Conservation (phyloP, 2,113 vertebrate genomes). For the Gobiocypris rarus region DNA sequence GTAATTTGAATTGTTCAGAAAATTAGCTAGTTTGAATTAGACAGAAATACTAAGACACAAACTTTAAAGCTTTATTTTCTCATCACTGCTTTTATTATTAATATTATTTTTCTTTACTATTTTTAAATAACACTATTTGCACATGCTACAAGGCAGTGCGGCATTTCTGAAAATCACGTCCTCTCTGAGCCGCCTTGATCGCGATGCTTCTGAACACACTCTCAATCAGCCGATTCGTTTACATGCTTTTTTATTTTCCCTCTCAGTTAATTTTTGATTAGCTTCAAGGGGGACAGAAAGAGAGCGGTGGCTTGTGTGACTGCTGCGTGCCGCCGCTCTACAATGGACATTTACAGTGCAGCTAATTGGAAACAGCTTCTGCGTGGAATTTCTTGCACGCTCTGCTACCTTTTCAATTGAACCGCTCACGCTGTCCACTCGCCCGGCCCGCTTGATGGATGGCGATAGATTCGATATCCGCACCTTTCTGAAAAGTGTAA, state of each 20-base stretch:
- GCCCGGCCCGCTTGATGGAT: slow-evolving; percentile 29
- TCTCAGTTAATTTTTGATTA: slow-evolving; percentile 7
- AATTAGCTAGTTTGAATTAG: slow-evolving; percentile 13
- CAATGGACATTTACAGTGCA: slow-evolving; percentile 81
- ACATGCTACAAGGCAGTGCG: slow-evolving; percentile 16
- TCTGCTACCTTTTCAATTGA: slow-evolving; percentile 84
- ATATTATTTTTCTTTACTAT: too few species aligned
- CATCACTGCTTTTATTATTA: not conserved
- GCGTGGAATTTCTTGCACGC: slow-evolving; percentile 77
- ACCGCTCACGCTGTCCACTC: slow-evolving; percentile 70
- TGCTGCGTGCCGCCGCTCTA: slow-evolving; percentile 54
- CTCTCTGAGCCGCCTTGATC: not conserved
- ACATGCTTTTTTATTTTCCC: slow-evolving; percentile 2
- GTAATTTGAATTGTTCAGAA: not conserved
- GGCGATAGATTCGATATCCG: slow-evolving; percentile 5
- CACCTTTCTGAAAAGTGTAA: slow-evolving; percentile 31
- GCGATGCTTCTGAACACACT: not conserved
- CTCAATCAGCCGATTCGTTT: not conserved
- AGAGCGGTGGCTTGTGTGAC: not conserved
- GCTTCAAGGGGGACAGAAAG: not conserved
- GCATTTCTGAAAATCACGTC: slow-evolving; percentile 18
- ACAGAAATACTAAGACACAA: not conserved
- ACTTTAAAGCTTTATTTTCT: slow-evolving; percentile 12
- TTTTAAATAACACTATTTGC: not conserved
- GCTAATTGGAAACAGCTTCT: slow-evolving; percentile 88